These are phyloP conservation scores for Lanius collurio DNA, from an alignment of 2,113 vertebrate species.

Conservation along the genomic window DNA sequence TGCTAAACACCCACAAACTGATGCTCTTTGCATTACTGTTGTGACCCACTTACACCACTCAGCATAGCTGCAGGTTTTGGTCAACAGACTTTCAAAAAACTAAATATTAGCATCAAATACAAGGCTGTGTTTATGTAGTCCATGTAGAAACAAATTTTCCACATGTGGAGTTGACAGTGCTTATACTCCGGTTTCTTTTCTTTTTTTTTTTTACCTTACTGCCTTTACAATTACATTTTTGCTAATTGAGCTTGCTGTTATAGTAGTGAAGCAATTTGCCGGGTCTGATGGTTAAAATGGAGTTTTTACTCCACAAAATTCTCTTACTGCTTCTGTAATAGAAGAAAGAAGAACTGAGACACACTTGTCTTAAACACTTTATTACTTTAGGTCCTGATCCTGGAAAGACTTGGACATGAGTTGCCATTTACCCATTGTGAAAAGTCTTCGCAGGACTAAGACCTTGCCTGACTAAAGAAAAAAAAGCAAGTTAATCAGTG, in stretches of 20 bases:
- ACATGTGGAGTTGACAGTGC: not conserved
- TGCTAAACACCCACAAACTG: not conserved
- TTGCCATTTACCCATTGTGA: not conserved
- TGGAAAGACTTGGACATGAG: not conserved
- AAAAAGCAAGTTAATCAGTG: not conserved
- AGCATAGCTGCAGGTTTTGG: not conserved
- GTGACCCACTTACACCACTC: not conserved
- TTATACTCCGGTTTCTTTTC: not conserved
- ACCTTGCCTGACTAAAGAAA: not conserved
- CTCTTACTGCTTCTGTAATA: not conserved
- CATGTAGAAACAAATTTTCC: not conserved
- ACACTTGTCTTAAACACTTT: not conserved
- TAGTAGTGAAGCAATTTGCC: not conserved
- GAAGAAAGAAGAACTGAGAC: not conserved
- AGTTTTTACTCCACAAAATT: not conserved
- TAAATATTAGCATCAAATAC: not conserved
- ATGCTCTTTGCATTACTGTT: not conserved
- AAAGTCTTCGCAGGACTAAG: slow-evolving; percentile 31
- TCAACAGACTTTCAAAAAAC: not conserved
- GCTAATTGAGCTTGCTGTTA: not conserved
- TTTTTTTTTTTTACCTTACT: not conserved
- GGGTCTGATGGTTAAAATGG: not conserved
- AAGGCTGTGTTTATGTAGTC: not conserved
- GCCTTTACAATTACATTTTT: not conserved
- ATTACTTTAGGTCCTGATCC: not conserved